Evolutionary conservation across 2,888 invertebrate species (phyloP), one percentile per base, ranked within the genome.

Genomic region (Cremastinae sp.): DNA sequence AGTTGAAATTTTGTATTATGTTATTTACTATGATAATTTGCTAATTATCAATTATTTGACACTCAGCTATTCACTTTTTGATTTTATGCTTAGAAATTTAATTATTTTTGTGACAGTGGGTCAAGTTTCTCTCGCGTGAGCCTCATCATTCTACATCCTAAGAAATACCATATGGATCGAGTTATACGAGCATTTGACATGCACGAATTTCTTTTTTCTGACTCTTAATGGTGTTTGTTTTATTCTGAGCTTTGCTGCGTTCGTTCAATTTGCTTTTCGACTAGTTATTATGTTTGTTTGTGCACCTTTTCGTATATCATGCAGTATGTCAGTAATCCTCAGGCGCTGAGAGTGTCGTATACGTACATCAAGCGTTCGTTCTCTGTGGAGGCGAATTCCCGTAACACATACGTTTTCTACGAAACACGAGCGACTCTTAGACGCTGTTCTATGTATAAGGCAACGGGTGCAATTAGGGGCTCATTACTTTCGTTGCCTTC

Each of bases 401-500:
- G 70, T 72, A 64, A 64, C 73, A 70, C 56, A 64, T 71, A 53
- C 64, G 64, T 65, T 65, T 68, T 39, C 41, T 37, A 45, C 65
- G 16, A n/a, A 51, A 47, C 37, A 41, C 12, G 56, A 43, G 77
- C 73, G 75, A 80, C 82, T 81, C 82, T 79, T 69, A 76, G 79
- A 77, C 59, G 28, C 28, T 22, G 49, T 49, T 20, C n/a, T 53
- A 61, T 59, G 51, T 80, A 82, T 81, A 35, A 16, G 18, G 80
- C 81, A 79, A 81, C 74, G 62, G 69, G 74, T 75, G 82, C 80
- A 84, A 85, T 85, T 85, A 83, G 79, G 81, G 82, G 80, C 82
- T 84, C 82, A 78, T 82, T 83, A 81, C 78, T 82, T 83, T 81
- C 74, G 81, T 81, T 81, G 79, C 80, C 80, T 82, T 78, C 78